Conservation (phyloP, 1,140 invertebrate genomes). For the Drosophila pseudoobscura region DNA sequence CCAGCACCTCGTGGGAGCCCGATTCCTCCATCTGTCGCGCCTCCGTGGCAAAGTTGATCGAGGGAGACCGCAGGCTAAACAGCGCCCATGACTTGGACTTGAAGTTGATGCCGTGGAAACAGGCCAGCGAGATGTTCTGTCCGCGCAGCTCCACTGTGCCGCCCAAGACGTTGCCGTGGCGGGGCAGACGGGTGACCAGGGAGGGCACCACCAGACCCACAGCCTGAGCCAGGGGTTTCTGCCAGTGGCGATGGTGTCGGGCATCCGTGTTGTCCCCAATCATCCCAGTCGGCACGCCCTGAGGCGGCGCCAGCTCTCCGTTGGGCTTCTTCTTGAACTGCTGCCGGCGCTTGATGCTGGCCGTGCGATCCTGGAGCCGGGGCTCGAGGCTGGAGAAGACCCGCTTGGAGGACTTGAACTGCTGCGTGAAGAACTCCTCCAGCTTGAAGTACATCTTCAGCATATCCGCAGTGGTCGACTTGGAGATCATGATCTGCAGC, state of each 20-base stretch:
- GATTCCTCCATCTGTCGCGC: conserved; percentile 89
- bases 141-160: conserved; percentile 96
- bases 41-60: conserved; percentile 97
- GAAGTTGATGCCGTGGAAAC: conserved; percentile 99
- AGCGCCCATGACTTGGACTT: conserved; percentile 97
- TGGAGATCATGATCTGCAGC: conserved; percentile 95
- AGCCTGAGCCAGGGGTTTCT: conserved; percentile 87
- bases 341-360: conserved; percentile 84
- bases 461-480: conserved; percentile 97
- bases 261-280: conserved; percentile 85
- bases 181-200: conserved; percentile 86
- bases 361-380: conserved; percentile 83
- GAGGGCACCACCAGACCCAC: conserved; percentile 90
- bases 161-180: conserved; percentile 94
- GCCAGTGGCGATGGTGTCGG: conserved; percentile 96
- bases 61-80: conserved; percentile 96
- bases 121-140: conserved; percentile 96
- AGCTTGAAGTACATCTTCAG: conserved; percentile 98
- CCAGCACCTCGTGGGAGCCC: conserved; percentile 84
- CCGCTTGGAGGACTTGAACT: conserved; percentile 96
- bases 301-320: conserved; percentile 54
- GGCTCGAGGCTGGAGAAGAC: conserved; percentile 92
- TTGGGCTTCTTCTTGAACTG: conserved; percentile 78
- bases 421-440: conserved; percentile 98
- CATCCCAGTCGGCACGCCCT: conserved; percentile 21